Evolutionary conservation across 2,888 invertebrate species (phyloP), one percentile per base, ranked within the genome.

Genomic region (Chelonus formosanus): DNA sequence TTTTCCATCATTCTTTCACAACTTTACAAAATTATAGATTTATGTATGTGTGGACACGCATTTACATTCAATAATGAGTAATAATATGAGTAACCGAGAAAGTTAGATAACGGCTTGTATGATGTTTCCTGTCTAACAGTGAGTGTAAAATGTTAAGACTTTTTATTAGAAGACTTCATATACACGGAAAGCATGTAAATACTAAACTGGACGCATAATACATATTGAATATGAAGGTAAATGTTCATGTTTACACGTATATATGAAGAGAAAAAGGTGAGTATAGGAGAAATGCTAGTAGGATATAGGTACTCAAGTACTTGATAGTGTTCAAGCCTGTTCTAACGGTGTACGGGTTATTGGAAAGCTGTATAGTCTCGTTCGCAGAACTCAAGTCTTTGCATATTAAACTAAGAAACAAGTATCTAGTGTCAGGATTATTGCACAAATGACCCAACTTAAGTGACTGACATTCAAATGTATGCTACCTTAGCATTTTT

Each of bases 331-430:
- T 62, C 53, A 35, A 60, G 47, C 40, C 52, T 53, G 43, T 55
- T 62, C 62, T 67, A 67, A 67, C 66, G 62, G 66, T 66, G 48
- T 50, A 56, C 61, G 40, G 56, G 56, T 56, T 66, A 66, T 66
- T 66, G 65, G 66, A 67, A 67, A 67, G 66, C 62, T 67, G 54
- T 52, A 40, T 6, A 40, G 40, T 40, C 40, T 40, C 40, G 6
- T 40, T 5, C 40, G 6, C 6, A 40, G 40, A 40, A 47, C 43
- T 44, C 43, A 31, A 44, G 56, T 43, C 56, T 44, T 6, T 56
- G 56, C 56, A 59, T 59, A 59, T 36, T 48, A 50, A 48, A 48
- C 36, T 20, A 36, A 50, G 34, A 35, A 50, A 50, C 20, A 6
- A 56, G 44, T 10, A 20, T 50, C 6, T 43, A 44, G 40, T 44